phyloP scores from a whole-genome alignment of 1,140 invertebrate species.

The Physella acuta region DNA sequence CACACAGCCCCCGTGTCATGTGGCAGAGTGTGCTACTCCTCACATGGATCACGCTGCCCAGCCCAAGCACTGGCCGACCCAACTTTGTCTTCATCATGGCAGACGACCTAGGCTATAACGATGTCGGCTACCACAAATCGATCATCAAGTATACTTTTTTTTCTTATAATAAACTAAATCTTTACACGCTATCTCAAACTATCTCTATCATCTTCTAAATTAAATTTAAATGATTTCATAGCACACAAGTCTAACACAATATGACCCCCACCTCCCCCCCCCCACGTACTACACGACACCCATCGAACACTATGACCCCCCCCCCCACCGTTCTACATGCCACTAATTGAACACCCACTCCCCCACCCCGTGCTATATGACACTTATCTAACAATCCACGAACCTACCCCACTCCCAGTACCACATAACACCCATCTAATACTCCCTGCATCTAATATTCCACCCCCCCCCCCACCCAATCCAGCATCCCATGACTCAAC shows the following conservation, averaged over 20 bases:
- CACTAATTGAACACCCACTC: not conserved
- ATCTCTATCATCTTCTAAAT: not conserved
- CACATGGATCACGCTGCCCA: not conserved
- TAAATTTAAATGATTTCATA: no score
- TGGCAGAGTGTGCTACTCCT: no score
- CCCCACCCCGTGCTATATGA: not conserved
- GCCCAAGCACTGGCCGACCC: conserved; percentile 17
- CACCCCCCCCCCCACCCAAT: no score
- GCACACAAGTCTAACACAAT: no score
- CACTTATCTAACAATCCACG: no score
- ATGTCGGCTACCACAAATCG: conserved; percentile 38
- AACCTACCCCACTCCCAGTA: no score
- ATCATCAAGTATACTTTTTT: conserved; percentile 56
- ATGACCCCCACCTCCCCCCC: not conserved
- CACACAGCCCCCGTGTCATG: no score
- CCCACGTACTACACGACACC: not conserved
- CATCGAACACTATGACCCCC: not conserved
- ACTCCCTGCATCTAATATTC: no score
- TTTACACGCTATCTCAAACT: not conserved
- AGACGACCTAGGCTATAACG: conserved; percentile 40
- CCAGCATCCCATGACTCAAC: no score
- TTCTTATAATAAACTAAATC: not conserved
- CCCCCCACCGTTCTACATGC: not conserved
- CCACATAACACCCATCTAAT: no score
- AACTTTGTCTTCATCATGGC: conserved; percentile 39